Evolutionary conservation across 1,140 invertebrate genomes (phyloP), one percentile per base, ranked within the genome.

Genomic region (Sycobia sp.): DNA sequence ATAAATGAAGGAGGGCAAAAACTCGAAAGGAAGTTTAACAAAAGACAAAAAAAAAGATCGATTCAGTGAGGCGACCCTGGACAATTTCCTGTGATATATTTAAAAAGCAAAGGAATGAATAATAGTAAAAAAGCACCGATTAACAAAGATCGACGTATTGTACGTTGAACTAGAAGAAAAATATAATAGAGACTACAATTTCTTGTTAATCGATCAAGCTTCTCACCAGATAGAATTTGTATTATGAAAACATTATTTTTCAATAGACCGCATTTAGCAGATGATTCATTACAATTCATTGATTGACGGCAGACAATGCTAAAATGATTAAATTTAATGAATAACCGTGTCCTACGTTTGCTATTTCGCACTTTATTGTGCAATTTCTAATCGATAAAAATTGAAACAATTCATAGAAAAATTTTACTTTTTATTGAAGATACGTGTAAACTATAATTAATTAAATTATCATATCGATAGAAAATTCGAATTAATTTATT

Each of bases 21-120:
- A 32, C 20, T 22, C 18, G n/a, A 38, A 44, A 38, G 44, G 44
- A 51, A 51, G 32, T 14, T 20, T n/a, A n/a, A n/a, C n/a, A n/a
- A n/a, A n/a, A n/a, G n/a, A n/a, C n/a, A n/a, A n/a, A n/a, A n/a
- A n/a, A n/a, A n/a, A n/a, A n/a, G 25, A 29, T 49, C 32, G 32
- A 51, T 62, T 22, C 32, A 54, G 58, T 73, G 61, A 57, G 53
- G 63, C 61, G 65, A 67, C 67, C 69, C 46, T 50, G 54, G 66
- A 66, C 65, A 69, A 67, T 68, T 69, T 69, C 69, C 70, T 74
- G 73, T 73, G 72, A 74, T 72, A 73, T 67, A 66, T 65, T 54
- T 53, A 49, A 60, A n/a, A n/a, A 69, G 57, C 44, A 58, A 68
- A 67, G 20, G 20, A 22, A 44, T 16, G 43, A 23, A 44, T 20